Evolutionary conservation across 92 coral and sea anemone species (phyloP), one percentile per base, ranked within the genome.

Genomic region (Chrysogorgia sp.): DNA sequence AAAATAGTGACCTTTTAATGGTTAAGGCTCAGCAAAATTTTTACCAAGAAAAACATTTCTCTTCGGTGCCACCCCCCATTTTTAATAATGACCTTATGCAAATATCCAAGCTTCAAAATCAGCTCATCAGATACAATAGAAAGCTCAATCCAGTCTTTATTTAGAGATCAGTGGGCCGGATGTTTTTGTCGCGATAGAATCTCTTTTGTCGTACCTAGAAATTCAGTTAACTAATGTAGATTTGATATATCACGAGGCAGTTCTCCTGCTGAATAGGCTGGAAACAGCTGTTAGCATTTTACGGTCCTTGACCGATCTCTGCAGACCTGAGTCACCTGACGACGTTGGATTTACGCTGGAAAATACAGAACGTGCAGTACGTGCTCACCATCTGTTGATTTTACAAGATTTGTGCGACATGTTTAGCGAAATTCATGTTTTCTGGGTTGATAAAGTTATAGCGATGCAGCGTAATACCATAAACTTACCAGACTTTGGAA

Each of bases 201-300:
- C 76, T 41, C 9, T 69, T 41, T 29, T 69, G 31, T 14, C 37
- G 3, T 57, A 69, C 22, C 33, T 69, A 1, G 76, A 41, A 14
- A 25, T 14, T 7, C 33, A 5, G 13, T 25, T 25, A 43, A 23
- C 35, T 34, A 33, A 79, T 32, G 2, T 7, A 34, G 49, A 79
- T 30, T 35, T 79, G 60, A 60, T 50, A 14, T 79, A 79, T 29
- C 84, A 79, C 33, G 67, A 65, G 17, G 83, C 63, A 30, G 83
- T 75, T 15, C 59, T 63, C 53, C 43, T 66, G 34, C 3, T 64
- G 63, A 79, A 79, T 49, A 48, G 83, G 50, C 75, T 79, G 20
- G 83, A 79, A 66, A 45, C 65, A 52, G 83, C 65, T 10, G 40
- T 79, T 17, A n/a, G 53, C 65, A 35, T 79, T 31, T 25, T 50